Conservation (phyloP, 92 coral and sea anemone genomes). For the Umimayanthus kanabou region DNA sequence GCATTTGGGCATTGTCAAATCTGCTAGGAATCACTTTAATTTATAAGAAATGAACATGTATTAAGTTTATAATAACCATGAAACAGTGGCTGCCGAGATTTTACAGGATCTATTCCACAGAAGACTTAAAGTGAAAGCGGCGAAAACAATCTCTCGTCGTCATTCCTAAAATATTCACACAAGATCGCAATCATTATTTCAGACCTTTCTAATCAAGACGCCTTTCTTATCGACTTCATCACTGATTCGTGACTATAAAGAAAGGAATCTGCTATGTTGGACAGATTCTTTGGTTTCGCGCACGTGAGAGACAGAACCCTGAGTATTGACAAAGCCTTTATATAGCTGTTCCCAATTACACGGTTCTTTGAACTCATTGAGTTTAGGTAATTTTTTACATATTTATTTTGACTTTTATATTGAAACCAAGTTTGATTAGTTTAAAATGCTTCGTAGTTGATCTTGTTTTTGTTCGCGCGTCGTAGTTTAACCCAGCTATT, state of each 20-base stretch:
- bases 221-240: conserved; percentile 28
- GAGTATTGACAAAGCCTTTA: not conserved
- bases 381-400: not conserved
- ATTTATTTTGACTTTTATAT: conserved; percentile 5
- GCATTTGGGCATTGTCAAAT: conserved; percentile 2
- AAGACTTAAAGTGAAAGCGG: not conserved
- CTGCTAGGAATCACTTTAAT: not conserved
- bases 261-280: not conserved
- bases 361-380: conserved; percentile 24
- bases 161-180: conserved; percentile 21
- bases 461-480: not conserved
- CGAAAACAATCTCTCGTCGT: not conserved
- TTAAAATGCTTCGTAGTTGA: conserved; percentile 7
- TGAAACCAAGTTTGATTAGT: not conserved
- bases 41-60: not conserved
- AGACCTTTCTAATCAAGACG: not conserved
- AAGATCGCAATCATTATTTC: not conserved
- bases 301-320: conserved; percentile 22
- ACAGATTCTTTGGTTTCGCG: conserved; percentile 8
- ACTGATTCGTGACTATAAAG: conserved; percentile 31
- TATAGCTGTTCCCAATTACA: conserved; percentile 36
- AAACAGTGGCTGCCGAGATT: conserved; percentile 2
- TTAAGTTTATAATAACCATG: not conserved
- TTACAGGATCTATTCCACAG: not conserved
- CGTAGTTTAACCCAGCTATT: not conserved